These are phyloP conservation scores for Chromoteleia sp. DNA, from an alignment of 2,888 invertebrate species.

Conservation along the genomic window DNA sequence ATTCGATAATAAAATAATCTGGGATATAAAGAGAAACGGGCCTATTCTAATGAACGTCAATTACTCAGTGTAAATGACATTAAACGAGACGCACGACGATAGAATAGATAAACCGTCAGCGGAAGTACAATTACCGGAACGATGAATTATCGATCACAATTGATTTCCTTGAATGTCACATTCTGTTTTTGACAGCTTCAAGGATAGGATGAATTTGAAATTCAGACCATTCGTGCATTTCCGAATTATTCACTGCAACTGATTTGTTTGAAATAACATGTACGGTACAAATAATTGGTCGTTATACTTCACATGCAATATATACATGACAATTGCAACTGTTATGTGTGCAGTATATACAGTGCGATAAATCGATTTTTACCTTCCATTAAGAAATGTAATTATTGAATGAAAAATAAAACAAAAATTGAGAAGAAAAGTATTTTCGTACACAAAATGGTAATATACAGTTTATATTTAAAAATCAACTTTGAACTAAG, in stretches of 20 bases:
- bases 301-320: slow-evolving; percentile 16
- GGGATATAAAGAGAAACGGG: background rate
- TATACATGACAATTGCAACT: background rate
- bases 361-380: no score
- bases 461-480: no score
- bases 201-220: slow-evolving; percentile 43
- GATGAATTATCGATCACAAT: slow-evolving; percentile 58
- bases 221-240: slow-evolving; percentile 49
- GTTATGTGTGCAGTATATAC: no score
- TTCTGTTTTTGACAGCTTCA: slow-evolving; percentile 54
- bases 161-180: slow-evolving; percentile 31
- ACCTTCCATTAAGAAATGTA: no score
- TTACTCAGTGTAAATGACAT: slow-evolving; percentile 43
- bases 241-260: slow-evolving; percentile 9
- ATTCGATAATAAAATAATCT: background rate
- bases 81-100: slow-evolving; percentile 23
- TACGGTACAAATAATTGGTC: slow-evolving; percentile 2
- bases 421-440: no score
- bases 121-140: slow-evolving; percentile 48
- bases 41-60: slow-evolving; percentile 23
- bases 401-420: no score
- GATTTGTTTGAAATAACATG: slow-evolving; percentile 19
- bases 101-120: slow-evolving; percentile 44
- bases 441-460: no score
- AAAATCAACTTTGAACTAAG: no score